A percentile compares a stretch with the other conserved stretches of the same genome.
Evolutionary conservation across 2,888 invertebrate genomes (phyloP).

Genomic region (Mylabris sibirica): DNA sequence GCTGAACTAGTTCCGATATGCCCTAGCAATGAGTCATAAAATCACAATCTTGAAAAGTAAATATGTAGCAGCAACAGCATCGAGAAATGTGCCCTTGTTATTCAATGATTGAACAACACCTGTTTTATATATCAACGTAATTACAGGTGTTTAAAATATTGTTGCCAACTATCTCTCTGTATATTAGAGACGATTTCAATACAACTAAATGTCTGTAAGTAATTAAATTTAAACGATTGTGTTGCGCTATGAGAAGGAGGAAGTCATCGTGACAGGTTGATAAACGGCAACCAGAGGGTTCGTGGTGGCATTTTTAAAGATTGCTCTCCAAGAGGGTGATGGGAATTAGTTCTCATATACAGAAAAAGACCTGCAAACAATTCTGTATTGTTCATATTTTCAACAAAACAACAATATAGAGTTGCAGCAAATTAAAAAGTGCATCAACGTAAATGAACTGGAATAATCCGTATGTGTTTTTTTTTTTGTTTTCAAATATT

Average conservation of each 20-base stretch:
- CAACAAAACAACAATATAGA: conserved; percentile 20
- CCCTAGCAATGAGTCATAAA: conserved; percentile 8
- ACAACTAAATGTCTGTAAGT: not conserved
- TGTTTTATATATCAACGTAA: conserved; percentile 1
- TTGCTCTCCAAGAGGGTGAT: not conserved
- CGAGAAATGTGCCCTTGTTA: not conserved
- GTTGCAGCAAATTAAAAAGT: conserved; percentile 22
- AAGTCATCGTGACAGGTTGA: conserved; percentile 13
- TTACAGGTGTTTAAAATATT: conserved; percentile 9
- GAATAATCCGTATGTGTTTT: conserved; percentile 32
- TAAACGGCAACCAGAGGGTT: conserved; percentile 14
- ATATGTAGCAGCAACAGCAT: no score
- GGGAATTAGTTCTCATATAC: not conserved
- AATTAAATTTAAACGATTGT: conserved; percentile 10
- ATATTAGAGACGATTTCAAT: not conserved
- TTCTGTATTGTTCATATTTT: not conserved
- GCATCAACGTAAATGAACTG: conserved; percentile 39
- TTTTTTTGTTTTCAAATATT: conserved; percentile 14
- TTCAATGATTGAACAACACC: not conserved
- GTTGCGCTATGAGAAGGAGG: not conserved
- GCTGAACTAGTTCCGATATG: not conserved
- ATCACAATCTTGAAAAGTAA: not conserved
- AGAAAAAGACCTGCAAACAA: not conserved
- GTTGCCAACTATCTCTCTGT: not conserved
- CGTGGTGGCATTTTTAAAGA: not conserved